Conservation (phyloP, 2,888 invertebrate genomes). For the Phymatocera aterrima region DNA sequence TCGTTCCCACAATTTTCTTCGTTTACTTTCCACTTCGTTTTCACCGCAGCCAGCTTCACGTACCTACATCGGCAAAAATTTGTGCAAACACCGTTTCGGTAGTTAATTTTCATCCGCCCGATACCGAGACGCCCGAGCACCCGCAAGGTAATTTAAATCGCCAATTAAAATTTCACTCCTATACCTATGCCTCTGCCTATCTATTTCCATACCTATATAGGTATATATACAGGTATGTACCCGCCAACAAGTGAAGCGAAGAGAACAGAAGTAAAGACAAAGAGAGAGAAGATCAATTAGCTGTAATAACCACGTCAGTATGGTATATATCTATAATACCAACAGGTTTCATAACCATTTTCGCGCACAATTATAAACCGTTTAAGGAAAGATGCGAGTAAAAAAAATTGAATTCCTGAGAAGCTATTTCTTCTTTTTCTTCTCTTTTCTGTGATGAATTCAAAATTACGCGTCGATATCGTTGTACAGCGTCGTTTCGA, state of each 20-base stretch:
- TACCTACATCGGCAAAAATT: too few species aligned
- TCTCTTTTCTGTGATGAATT: too few species aligned
- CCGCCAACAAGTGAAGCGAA: not conserved
- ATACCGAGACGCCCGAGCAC: not conserved
- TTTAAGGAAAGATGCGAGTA: too few species aligned
- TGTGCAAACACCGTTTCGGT: not conserved
- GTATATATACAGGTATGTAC: not conserved
- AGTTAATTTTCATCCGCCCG: not conserved
- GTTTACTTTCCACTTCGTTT: too few species aligned
- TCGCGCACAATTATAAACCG: not conserved
- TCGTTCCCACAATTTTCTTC: too few species aligned
- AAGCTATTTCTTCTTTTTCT: too few species aligned
- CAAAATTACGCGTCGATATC: too few species aligned
- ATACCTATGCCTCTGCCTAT: not conserved
- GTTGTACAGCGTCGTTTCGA: too few species aligned
- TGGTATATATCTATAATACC: not conserved
- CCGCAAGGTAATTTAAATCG: constrained; percentile 31
- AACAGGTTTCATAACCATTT: not conserved
- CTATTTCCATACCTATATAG: too few species aligned
- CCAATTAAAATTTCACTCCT: constrained; percentile 31
- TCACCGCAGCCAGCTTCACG: too few species aligned
- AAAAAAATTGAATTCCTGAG: too few species aligned
- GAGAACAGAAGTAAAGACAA: too few species aligned
- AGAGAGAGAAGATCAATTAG: constrained; percentile 22
- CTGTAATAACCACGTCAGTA: not conserved